phyloP scores from a whole-genome alignment of 2,888 invertebrate genomes.

The Drosophila nigritarsus region DNA sequence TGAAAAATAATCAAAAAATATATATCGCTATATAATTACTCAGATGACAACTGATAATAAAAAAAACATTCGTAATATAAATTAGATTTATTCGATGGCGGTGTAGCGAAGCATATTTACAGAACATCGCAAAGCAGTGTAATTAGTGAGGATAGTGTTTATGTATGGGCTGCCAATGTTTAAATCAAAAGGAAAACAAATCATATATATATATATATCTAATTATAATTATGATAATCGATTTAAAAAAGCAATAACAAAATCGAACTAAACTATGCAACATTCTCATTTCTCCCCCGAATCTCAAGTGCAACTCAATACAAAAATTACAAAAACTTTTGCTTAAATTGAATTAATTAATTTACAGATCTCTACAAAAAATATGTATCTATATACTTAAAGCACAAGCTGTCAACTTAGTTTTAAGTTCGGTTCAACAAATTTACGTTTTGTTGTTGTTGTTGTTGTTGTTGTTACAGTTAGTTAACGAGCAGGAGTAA shows the following conservation, averaged over 20 bases:
- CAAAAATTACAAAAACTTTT: constrained; percentile 25
- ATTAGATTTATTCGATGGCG: constrained; percentile 74
- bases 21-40: not conserved
- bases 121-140: constrained; percentile 24
- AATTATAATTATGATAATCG: constrained; percentile 32
- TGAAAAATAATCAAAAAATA: not conserved
- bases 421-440: constrained; percentile 16
- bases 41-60: constrained; percentile 4
- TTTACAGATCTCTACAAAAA: constrained; percentile 20
- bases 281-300: constrained; percentile 7
- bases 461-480: constrained; percentile 14
- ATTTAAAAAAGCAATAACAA: constrained; percentile 63
- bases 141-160: not conserved
- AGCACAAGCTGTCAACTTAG: constrained; percentile 40
- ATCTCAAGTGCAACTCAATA: constrained; percentile 38
- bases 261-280: constrained; percentile 38
- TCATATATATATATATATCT: not conserved
- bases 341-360: constrained; percentile 13
- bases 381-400: constrained; percentile 32
- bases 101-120: constrained; percentile 59
- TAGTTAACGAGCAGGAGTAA: constrained; percentile 5
- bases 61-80: constrained; percentile 31
- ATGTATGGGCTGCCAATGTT: not conserved
- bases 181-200: constrained; percentile 22
- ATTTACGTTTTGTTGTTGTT: constrained; percentile 18